These are phyloP conservation scores for Pelecanoides urinatrix DNA, from an alignment of 2,113 vertebrate species.

Conservation along the genomic window DNA sequence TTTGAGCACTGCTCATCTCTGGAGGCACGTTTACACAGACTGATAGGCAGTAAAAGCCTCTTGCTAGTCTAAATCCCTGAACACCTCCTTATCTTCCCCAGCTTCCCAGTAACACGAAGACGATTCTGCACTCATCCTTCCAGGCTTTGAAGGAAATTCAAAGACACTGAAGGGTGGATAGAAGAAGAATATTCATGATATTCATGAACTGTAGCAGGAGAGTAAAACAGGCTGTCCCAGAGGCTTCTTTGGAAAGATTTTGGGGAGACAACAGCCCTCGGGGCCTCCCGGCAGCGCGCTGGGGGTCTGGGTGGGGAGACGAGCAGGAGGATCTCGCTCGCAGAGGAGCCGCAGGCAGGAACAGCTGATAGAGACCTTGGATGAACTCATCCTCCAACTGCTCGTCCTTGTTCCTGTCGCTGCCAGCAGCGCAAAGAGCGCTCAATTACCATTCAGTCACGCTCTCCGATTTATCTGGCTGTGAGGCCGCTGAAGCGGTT, in stretches of 20 bases:
- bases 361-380: background rate
- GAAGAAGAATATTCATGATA: background rate
- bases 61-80: background rate
- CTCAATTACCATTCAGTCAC: fast-evolving
- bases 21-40: background rate
- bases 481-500: background rate
- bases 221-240: background rate
- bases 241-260: background rate
- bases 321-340: background rate
- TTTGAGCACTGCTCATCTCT: background rate
- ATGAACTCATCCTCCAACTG: background rate
- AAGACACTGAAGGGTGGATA: background rate
- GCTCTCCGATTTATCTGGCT: background rate
- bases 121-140: background rate
- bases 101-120: background rate
- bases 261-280: background rate
- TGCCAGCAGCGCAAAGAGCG: background rate
- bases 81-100: background rate
- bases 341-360: background rate
- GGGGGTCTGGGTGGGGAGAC: background rate
- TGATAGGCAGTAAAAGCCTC: background rate
- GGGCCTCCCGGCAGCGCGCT: background rate
- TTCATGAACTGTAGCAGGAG: background rate
- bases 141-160: background rate
- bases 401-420: background rate